These are phyloP conservation scores for Mythimna vitellina DNA, from an alignment of 2,888 invertebrate species.

Conservation along the genomic window DNA sequence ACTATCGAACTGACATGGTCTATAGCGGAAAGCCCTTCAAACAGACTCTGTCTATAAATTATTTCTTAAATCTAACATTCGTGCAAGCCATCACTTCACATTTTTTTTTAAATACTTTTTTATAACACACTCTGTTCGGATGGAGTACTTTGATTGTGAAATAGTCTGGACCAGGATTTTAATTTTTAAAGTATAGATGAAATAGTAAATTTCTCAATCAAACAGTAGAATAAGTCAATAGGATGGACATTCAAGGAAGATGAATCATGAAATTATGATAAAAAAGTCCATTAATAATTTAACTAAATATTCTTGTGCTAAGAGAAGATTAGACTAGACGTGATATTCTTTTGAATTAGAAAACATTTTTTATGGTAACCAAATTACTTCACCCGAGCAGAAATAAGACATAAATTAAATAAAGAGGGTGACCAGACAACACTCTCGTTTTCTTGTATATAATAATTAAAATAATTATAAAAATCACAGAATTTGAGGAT, in stretches of 20 bases:
- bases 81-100: slow-evolving; percentile 56
- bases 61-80: slow-evolving; percentile 56
- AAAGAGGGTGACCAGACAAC: slow-evolving; percentile 70
- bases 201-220: no score
- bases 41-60: slow-evolving; percentile 41
- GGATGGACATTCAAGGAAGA: no score
- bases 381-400: slow-evolving; percentile 27
- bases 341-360: no score
- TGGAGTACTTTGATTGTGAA: slow-evolving; percentile 23
- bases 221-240: no score
- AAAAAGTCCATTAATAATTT: no score
- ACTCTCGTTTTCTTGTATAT: slow-evolving; percentile 65
- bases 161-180: neutral
- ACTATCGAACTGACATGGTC: slow-evolving; percentile 3
- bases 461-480: slow-evolving; percentile 62
- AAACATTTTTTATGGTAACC: neutral
- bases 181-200: no score
- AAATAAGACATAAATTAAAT: slow-evolving; percentile 51
- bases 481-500: slow-evolving; percentile 79
- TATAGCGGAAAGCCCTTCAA: slow-evolving; percentile 33
- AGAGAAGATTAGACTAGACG: no score
- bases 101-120: slow-evolving; percentile 60
- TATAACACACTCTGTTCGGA: slow-evolving; percentile 45
- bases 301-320: no score
- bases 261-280: no score